phyloP scores from a whole-genome alignment of 2,888 invertebrate genomes.

The Dilophus febrilis region DNA sequence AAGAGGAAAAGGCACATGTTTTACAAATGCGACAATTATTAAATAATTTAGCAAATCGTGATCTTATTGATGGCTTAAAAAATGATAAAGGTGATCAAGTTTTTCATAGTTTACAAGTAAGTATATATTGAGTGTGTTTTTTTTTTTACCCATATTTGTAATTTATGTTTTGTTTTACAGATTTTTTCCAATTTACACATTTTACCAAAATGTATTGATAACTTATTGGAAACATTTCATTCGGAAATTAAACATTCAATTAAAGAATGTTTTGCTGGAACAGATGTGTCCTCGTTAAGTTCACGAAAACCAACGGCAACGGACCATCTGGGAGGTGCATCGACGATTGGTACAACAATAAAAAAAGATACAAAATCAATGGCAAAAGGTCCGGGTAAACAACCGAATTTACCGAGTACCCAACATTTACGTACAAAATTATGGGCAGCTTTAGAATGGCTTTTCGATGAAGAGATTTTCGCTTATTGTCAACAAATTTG shows the following conservation, averaged over 20 bases:
- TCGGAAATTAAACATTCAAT: constrained; percentile 27
- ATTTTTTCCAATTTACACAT: constrained; percentile 28
- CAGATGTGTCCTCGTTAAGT: constrained; percentile 25
- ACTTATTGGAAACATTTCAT: constrained; percentile 25
- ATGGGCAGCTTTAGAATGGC: constrained; percentile 78
- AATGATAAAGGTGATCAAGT: constrained; percentile 52
- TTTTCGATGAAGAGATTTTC: constrained; percentile 60
- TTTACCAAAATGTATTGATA: constrained; percentile 24
- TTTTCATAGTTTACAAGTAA: constrained; percentile 46
- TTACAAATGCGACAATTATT: constrained; percentile 54
- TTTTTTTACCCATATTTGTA: too few species aligned
- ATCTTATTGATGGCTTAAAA: constrained; percentile 63
- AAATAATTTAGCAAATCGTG: constrained; percentile 59
- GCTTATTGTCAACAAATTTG: constrained; percentile 45
- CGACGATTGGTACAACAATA: constrained; percentile 27
- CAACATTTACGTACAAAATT: constrained; percentile 42
- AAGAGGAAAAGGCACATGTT: constrained; percentile 57
- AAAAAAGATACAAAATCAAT: constrained; percentile 17
- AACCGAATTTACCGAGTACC: constrained; percentile 33
- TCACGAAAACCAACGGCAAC: constrained; percentile 28
- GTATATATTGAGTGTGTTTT: too few species aligned
- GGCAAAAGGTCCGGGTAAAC: constrained; percentile 30
- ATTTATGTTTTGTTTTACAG: constrained; percentile 12
- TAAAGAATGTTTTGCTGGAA: constrained; percentile 28
- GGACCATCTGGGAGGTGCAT: constrained; percentile 29